Evolutionary conservation across 2,888 invertebrate species (phyloP), one percentile per base, ranked within the genome.

Genomic region (Agonopterix subpropinquella): DNA sequence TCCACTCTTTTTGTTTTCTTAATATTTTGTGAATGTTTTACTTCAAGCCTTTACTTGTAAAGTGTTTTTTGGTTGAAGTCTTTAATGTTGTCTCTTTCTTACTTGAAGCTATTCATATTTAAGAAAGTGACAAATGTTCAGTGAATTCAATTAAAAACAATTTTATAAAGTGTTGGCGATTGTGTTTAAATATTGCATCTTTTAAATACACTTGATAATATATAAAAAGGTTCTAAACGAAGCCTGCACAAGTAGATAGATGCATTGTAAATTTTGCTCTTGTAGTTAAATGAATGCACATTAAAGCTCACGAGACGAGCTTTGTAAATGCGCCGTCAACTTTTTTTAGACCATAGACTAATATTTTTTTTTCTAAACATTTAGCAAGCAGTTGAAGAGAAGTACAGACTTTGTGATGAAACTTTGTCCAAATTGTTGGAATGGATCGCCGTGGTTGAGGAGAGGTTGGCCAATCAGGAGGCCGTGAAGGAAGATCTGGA

Each of bases 341-440:
- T 36, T 10, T 47, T 9, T 48, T 37, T 28, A 8, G 36, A 36
- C 36, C 50, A 53, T 52, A 58, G 44, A 65, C 57, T 70, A 55
- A 53, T 62, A 57, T 44, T 44, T 52, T 53, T 50, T 51, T 62
- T 67, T 70, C 77, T 67, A 47, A 61, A 62, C 63, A 61, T 81
- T 60, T 91, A 97, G 97, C 96, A 96, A 95, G 97, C 97, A 71
- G 95, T 97, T 64, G 95, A 97, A 87, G 97, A 97, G 80, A 96
- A 96, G 83, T 97, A 96, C 90, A 94, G 95, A 75, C 90, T 95
- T 66, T 97, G 96, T 83, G 96, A 96, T 80, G 96, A 96, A 77
- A 94, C 93, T 42, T 90, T 97, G 52, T 92, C 93, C 55, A 95
- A 95, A 74, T 90, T 97, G 51, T 89, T 96, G 63, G 93, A 95